These are phyloP conservation scores for Heteromormyrus szaboi DNA, from an alignment of 2,797 vertebrate species.

Conservation along the genomic window DNA sequence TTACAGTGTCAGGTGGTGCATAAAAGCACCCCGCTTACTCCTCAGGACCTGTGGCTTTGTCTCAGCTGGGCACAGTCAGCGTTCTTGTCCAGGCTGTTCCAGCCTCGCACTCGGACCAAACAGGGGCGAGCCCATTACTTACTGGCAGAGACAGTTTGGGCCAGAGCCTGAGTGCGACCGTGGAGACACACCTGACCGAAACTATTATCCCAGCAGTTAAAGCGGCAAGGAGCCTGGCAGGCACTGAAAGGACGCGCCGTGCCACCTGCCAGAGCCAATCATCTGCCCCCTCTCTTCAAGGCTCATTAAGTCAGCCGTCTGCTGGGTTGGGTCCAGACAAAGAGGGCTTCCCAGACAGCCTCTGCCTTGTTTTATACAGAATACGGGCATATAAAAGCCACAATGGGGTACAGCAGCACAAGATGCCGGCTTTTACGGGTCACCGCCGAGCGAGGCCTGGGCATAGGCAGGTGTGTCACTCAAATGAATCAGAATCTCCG, in stretches of 20 bases:
- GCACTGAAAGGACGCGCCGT: too few species aligned
- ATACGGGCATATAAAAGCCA: not conserved
- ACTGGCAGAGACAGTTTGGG: not conserved
- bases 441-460: not conserved
- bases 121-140: not conserved
- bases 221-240: not conserved
- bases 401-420: not conserved
- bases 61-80: not conserved
- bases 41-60: not conserved
- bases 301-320: not conserved
- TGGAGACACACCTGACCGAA: constrained; percentile 7
- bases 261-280: not conserved
- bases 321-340: not conserved
- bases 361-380: not conserved
- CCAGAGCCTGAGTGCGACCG: not conserved
- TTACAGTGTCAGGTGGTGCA: not conserved
- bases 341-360: not conserved
- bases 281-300: not conserved
- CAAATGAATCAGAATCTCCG: not conserved
- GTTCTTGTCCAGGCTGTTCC: not conserved
- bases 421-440: not conserved
- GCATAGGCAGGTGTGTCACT: not conserved
- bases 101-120: not conserved
- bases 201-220: constrained; percentile 3
- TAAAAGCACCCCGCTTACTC: not conserved